These are phyloP conservation scores for Choristoneura rosaceana DNA, from an alignment of 2,888 invertebrate species.

Conservation along the genomic window DNA sequence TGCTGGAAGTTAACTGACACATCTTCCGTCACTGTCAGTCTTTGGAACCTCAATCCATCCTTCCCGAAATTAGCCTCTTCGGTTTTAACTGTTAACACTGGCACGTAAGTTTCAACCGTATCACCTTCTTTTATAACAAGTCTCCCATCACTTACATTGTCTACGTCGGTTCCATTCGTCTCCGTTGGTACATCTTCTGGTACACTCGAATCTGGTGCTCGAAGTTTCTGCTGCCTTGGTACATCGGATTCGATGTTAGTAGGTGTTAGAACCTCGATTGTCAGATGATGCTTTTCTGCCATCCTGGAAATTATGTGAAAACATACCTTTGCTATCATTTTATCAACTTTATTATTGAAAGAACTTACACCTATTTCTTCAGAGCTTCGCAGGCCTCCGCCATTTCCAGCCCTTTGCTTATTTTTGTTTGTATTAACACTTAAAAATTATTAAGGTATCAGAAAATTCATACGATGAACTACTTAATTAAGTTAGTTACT, in stretches of 20 bases:
- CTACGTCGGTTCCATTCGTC: background rate
- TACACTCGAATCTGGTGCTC: slow-evolving; percentile 47
- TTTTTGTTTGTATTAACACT: no score
- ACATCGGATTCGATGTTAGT: slow-evolving; percentile 64
- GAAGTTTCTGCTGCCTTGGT: slow-evolving; percentile 63
- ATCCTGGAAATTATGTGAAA: slow-evolving; percentile 48
- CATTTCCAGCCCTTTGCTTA: slow-evolving; percentile 88
- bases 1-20: slow-evolving; percentile 72
- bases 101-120: slow-evolving; percentile 51
- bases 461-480: no score
- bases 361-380: slow-evolving; percentile 64
- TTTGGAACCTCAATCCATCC: slow-evolving; percentile 69
- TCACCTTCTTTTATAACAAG: slow-evolving; percentile 41
- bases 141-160: slow-evolving; percentile 31
- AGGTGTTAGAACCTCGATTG: slow-evolving; percentile 55
- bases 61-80: slow-evolving; percentile 67
- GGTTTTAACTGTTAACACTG: slow-evolving; percentile 69
- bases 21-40: slow-evolving; percentile 71
- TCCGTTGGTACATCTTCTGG: background rate
- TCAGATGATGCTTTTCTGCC: slow-evolving; percentile 56
- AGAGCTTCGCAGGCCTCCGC: slow-evolving; percentile 88
- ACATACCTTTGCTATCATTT: background rate
- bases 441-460: no score
- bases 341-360: slow-evolving; percentile 44
- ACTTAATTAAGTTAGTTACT: no score